phyloP scores from a whole-genome alignment of 1,140 invertebrate species.

The Octopus bimaculoides region DNA sequence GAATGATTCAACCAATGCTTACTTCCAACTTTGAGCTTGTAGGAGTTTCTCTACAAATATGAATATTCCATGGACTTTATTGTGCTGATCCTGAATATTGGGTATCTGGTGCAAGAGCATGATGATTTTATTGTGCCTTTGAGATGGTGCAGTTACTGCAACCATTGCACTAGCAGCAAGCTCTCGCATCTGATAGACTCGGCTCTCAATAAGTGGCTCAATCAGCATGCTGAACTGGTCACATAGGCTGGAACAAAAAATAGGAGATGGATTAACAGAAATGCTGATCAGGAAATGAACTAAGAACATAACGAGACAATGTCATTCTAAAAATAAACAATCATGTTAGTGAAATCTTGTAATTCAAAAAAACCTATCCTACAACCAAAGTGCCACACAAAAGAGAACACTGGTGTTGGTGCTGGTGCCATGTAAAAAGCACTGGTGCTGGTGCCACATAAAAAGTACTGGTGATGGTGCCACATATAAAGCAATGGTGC shows the following conservation, averaged over 20 bases:
- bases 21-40: constrained; percentile 21
- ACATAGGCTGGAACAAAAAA: constrained; percentile 20
- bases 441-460: too few species aligned
- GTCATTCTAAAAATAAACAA: too few species aligned
- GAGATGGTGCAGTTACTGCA: constrained; percentile 33
- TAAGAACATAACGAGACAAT: too few species aligned
- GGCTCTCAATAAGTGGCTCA: constrained; percentile 28
- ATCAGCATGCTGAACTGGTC: constrained; percentile 26
- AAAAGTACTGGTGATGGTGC: too few species aligned
- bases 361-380: too few species aligned
- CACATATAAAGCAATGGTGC: too few species aligned
- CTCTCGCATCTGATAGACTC: constrained; percentile 42
- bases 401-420: too few species aligned
- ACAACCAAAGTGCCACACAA: too few species aligned
- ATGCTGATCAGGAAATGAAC: not conserved
- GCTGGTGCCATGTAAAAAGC: too few species aligned
- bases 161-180: constrained; percentile 41
- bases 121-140: constrained; percentile 17
- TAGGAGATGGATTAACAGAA: not conserved
- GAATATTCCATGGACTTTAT: constrained; percentile 25
- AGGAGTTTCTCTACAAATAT: constrained; percentile 30
- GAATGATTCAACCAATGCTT: not conserved
- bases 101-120: constrained; percentile 18
- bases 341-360: too few species aligned
- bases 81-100: constrained; percentile 19